Percentiles rank a stretch among this genome's conserved stretches.
These are phyloP conservation scores for Cybosia mesomella DNA, from an alignment of 2,888 invertebrate genomes.

Conservation along the genomic window DNA sequence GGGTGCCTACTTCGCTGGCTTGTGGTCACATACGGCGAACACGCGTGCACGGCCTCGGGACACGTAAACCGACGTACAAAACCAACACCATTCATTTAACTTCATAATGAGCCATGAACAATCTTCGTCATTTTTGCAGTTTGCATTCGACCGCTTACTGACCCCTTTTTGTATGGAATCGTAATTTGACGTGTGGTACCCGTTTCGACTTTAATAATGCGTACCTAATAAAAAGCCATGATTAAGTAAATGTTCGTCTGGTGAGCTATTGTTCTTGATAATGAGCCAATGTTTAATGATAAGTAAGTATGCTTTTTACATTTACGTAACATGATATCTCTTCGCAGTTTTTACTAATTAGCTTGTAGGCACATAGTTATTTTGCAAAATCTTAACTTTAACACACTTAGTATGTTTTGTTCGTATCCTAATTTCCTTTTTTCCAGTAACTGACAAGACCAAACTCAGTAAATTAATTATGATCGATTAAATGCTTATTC, in stretches of 20 bases:
- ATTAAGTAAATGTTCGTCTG: slow-evolving; percentile 75
- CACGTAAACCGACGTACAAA: slow-evolving; percentile 67
- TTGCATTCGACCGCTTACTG: slow-evolving; percentile 69
- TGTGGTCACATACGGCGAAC: slow-evolving; percentile 49
- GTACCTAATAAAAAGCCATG: slow-evolving; percentile 74
- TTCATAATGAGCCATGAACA: slow-evolving; percentile 84
- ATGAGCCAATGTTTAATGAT: slow-evolving; percentile 68
- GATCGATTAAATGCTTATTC: background rate
- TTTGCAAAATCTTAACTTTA: background rate
- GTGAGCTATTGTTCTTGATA: slow-evolving; percentile 77
- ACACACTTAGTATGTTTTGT: background rate
- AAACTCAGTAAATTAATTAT: background rate
- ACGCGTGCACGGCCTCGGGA: slow-evolving; percentile 59
- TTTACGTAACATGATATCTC: slow-evolving; percentile 62
- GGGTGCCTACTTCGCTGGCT: slow-evolving; percentile 37
- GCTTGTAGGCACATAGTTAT: slow-evolving; percentile 16
- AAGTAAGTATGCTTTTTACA: slow-evolving; percentile 60
- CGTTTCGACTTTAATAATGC: slow-evolving; percentile 76
- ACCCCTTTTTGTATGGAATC: slow-evolving; percentile 74
- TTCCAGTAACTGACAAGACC: background rate
- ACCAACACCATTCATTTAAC: slow-evolving; percentile 76
- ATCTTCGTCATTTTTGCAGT: slow-evolving; percentile 79
- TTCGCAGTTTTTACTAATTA: slow-evolving; percentile 48
- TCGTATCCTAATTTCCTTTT: background rate
- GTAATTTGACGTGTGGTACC: slow-evolving; percentile 75